A percentile compares a stretch with the other conserved stretches of the same genome.
phyloP scores from a whole-genome alignment of 2,113 vertebrate genomes.

The Cyprinodon variegatus region DNA sequence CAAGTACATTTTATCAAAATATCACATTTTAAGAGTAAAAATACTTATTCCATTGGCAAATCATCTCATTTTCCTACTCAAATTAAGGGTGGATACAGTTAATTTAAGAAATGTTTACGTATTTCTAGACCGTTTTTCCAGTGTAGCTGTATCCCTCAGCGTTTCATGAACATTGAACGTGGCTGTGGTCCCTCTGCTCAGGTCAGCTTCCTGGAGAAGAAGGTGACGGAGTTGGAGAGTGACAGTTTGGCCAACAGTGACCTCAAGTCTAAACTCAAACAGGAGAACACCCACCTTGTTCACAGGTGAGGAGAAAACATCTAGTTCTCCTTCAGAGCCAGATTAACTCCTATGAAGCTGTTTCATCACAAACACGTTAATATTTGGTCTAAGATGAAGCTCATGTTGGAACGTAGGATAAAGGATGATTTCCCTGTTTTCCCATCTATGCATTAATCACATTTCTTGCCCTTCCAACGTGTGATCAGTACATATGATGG shows the following conservation, averaged over 20 bases:
- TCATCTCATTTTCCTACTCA: too few relatives aligned
- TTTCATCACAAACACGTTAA: neutral
- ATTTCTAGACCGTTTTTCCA: too few relatives aligned
- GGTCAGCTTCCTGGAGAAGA: slow-evolving; percentile 96
- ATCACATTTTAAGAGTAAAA: too few relatives aligned
- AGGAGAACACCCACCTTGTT: slow-evolving; percentile 95
- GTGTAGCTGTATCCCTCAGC: too few relatives aligned
- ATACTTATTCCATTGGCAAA: too few relatives aligned
- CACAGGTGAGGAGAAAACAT: slow-evolving; percentile 84
- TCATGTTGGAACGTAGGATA: too few relatives aligned
- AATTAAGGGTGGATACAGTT: too few relatives aligned
- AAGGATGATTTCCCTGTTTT: too few relatives aligned
- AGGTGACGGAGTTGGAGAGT: slow-evolving; percentile 94
- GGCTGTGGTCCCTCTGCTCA: slow-evolving; percentile 45
- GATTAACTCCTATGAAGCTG: neutral
- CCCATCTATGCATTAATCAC: too few relatives aligned
- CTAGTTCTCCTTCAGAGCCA: neutral
- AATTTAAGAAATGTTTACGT: too few relatives aligned
- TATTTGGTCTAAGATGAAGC: too few relatives aligned
- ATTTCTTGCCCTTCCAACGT: neutral
- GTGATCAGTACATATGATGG: neutral
- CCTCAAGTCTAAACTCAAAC: slow-evolving; percentile 93
- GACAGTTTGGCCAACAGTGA: slow-evolving; percentile 90
- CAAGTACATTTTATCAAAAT: too few relatives aligned
- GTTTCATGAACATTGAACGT: neutral